Evolutionary conservation across 2,113 vertebrate species (phyloP), one percentile per base, ranked within the genome.

Genomic region (Podiceps cristatus): DNA sequence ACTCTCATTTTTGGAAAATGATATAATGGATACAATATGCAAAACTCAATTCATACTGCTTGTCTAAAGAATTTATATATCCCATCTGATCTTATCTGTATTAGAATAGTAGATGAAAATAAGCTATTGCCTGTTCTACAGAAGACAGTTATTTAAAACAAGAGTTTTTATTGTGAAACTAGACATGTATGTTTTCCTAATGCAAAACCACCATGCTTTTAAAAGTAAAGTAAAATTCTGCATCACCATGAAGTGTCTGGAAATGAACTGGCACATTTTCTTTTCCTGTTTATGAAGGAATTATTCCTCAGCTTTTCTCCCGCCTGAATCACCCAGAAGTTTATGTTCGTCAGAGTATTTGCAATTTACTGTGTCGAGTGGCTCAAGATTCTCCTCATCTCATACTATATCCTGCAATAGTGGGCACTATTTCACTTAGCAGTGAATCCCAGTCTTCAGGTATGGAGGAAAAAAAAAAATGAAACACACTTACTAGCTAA

Each of bases 241-340:
- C 9, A 28, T 72, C 4, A 4, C 28, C 63, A 37, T 55, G 35
- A 35, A 44, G 45, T 52, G 25, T 55, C 45, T 17, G 12, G 7
- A 74, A 55, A 24, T 44, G 23, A 73, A 44, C 49, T 0, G 6
- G 31, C 40, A 8, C 9, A 2, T 18, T 47, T 68, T 52, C 18
- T 37, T 93, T 62, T 85, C 79, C 29, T 90, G 42, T 52, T 67
- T 44, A 1, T 93, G 25, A 96, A 99, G 99, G 99, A 20, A 99
- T 99, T 93, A 99, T 99, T 87, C 99, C 99, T 29, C 99, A 99
- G 95, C 99, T 99, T 19, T 99, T 99, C 94, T 99, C 99, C 20
- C 99, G 99, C 47, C 98, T 99, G 74, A 99, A 99, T 95, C 99
- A 99, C 78, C 99, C 99, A 2, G 99, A 99, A 92, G 99, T 99